Percentiles rank a stretch among this genome's conserved stretches.
Evolutionary conservation across 1,140 invertebrate genomes (phyloP).

Genomic region (Atopsyche davidsoni): DNA sequence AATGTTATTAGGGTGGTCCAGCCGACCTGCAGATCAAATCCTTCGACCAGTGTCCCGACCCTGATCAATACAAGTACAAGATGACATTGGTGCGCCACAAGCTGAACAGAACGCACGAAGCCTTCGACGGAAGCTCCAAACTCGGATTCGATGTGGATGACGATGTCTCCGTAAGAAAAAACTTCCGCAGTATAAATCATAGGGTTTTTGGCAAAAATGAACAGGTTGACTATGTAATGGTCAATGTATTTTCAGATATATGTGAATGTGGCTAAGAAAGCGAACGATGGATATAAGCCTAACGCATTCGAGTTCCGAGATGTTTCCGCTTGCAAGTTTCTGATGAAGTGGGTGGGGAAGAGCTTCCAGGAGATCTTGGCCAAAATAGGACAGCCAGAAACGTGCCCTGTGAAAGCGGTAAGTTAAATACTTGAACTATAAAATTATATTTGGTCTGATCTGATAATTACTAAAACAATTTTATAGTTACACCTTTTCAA

Average conservation of each 20-base stretch:
- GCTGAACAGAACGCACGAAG: constrained; percentile 39
- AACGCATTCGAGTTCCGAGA: constrained; percentile 24
- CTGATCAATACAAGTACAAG: constrained; percentile 24
- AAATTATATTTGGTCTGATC: no score
- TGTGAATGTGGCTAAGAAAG: constrained; percentile 22
- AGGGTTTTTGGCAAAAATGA: no score
- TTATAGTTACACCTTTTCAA: no score
- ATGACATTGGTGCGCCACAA: constrained; percentile 34
- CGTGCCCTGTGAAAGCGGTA: constrained; percentile 23
- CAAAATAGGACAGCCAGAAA: constrained; percentile 6
- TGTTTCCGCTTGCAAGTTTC: constrained; percentile 14
- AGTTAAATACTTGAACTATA: not conserved
- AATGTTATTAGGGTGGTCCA: constrained; percentile 31
- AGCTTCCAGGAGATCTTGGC: constrained; percentile 18
- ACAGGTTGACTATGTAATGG: no score
- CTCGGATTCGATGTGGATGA: constrained; percentile 20
- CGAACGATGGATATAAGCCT: constrained; percentile 21
- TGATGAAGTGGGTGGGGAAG: constrained; percentile 21
- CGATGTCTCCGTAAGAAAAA: no score
- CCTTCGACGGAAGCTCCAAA: constrained; percentile 29
- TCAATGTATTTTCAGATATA: constrained; percentile 24
- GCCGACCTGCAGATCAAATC: constrained; percentile 34
- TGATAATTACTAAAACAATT: no score
- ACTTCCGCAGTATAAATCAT: no score
- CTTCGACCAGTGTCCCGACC: constrained; percentile 32